phyloP scores from a whole-genome alignment of 2,888 invertebrate genomes.

The Cryptosula pallasiana region DNA sequence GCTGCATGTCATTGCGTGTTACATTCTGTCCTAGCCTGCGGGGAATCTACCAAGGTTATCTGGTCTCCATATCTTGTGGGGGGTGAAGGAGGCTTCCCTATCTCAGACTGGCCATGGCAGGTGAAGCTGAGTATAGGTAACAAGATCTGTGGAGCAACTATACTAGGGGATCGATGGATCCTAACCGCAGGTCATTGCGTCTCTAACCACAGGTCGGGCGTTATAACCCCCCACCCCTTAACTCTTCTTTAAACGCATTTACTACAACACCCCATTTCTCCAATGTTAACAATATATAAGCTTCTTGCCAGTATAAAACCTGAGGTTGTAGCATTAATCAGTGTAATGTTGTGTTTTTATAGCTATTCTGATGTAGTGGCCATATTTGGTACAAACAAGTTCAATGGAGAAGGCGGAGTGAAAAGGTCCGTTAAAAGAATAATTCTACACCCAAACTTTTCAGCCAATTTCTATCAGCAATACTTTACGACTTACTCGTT shows the following conservation, averaged over 20 bases:
- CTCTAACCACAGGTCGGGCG: background rate
- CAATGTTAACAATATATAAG: no score
- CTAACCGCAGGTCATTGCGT: conserved; percentile 13
- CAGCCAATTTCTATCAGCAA: background rate
- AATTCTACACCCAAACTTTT: background rate
- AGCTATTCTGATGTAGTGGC: background rate
- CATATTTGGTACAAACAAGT: background rate
- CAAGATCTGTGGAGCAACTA: conserved; percentile 5
- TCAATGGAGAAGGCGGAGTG: background rate
- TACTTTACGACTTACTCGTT: conserved; percentile 11
- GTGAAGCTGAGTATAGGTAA: conserved; percentile 3
- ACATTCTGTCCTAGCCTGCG: no score
- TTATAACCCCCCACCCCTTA: no score
- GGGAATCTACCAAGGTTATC: background rate
- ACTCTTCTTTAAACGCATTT: no score
- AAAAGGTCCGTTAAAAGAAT: background rate
- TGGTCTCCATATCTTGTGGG: conserved; percentile 10
- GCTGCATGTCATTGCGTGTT: no score
- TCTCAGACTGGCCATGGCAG: conserved; percentile 20
- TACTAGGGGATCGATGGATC: background rate
- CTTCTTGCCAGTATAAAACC: no score
- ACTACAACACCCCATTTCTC: no score
- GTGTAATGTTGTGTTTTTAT: no score
- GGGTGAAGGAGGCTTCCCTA: background rate
- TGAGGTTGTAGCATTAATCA: no score